Base-by-base conservation (phyloP, 2,797 vertebrate genomes). In the Sylvilagus floridanus region DNA sequence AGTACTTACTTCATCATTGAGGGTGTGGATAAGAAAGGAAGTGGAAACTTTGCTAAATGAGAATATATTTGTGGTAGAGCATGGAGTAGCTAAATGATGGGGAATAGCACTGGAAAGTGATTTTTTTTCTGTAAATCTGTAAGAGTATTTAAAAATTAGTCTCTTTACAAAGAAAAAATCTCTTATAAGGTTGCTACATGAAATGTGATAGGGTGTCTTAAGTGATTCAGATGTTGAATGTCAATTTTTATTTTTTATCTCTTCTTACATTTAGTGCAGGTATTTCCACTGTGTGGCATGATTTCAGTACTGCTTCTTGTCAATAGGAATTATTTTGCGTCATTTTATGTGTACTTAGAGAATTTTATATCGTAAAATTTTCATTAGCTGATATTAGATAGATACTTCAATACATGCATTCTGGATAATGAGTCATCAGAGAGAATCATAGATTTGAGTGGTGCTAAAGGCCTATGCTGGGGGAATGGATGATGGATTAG, bases 61-160 rank as follows among this genome's bases (percentile, higher is more conserved):
- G 32, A 87, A 28, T 65, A 65, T 0, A 22, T 77, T 89, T 82
- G n/a, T 50, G 78, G 54, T 75, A 75, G 42, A 91, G 12, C 4
- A 14, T 5, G 22, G 28, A 17, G 26, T 93, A 37, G 9, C 42
- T 89, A 84, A 17, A 62, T 37, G n/a, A 66, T 22, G 69, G 91
- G 24, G 32, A 89, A 82, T 24, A 65, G 7, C 28, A 14, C 50
- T 91, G 86, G 47, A 47, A 92, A 94, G 16, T 87, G 82, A 57
- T 92, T 82, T 57, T 92, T 71, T 79, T 94, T 93, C 84, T 92
- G 32, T 71, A 84, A n/a, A 22, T 50, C 47, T 84, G 5, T 91
- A 71, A 96, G 89, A 16, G 50, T 88, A 54, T 60, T 94, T 91
- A 84, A 54, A 95, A 84, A 84, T 91, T 26, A 63, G 72, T 84